Evolutionary conservation across 2,797 vertebrate species (phyloP).

Genomic region (Etheostoma nigrum): DNA sequence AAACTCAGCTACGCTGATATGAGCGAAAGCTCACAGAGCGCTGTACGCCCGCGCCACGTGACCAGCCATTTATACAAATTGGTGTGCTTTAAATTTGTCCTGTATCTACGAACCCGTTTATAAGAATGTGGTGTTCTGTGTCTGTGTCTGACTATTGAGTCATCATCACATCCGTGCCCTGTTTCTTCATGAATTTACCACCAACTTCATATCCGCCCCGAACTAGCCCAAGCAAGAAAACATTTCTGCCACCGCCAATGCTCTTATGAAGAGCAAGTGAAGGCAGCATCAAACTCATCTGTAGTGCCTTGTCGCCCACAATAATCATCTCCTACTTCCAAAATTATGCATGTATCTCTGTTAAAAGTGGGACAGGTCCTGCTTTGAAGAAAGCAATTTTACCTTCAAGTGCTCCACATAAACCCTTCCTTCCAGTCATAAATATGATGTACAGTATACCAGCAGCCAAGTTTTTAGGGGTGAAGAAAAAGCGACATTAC

Average conservation of each 20-base stretch:
- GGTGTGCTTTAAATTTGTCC: too few relatives aligned
- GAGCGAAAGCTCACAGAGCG: too few relatives aligned
- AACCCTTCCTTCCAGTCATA: conserved; percentile 47
- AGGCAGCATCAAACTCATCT: conserved; percentile 22
- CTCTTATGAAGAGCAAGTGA: conserved; percentile 25
- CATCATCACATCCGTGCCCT: background rate
- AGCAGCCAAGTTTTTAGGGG: conserved; percentile 11
- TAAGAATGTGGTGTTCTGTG: background rate
- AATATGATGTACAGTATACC: conserved; percentile 44
- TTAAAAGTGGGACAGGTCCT: conserved; percentile 60
- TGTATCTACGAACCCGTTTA: too few relatives aligned
- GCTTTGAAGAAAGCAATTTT: conserved; percentile 63
- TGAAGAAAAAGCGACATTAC: conserved; percentile 6
- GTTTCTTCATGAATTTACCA: conserved; percentile 13
- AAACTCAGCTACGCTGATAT: too few relatives aligned
- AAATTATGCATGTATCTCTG: conserved; percentile 47
- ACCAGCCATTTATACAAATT: too few relatives aligned
- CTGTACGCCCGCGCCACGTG: too few relatives aligned
- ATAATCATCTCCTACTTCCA: conserved; percentile 40
- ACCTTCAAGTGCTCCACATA: conserved; percentile 53
- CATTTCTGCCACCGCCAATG: background rate
- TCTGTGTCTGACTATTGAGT: background rate
- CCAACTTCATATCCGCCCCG: background rate
- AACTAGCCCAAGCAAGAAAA: conserved; percentile 1
- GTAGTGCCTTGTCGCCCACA: conserved; percentile 29